These are phyloP conservation scores for Otolemur garnettii DNA, from an alignment of 2,113 vertebrate species.

Conservation along the genomic window DNA sequence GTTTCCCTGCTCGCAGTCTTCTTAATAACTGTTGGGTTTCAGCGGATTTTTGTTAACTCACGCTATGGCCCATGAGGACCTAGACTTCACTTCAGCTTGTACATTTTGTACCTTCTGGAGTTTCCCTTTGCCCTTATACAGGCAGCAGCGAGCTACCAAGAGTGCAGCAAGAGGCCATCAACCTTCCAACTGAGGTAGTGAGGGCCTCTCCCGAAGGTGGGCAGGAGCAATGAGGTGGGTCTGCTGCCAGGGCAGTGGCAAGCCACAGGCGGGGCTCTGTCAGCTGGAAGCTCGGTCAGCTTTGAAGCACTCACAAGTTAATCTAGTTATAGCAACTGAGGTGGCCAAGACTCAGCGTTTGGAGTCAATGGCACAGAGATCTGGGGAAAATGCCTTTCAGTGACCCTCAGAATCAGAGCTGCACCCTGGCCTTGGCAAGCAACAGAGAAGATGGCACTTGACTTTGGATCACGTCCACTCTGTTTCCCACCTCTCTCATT, in stretches of 20 bases:
- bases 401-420: neutral
- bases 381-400: neutral
- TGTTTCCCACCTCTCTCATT: neutral
- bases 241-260: neutral
- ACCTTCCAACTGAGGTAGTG: neutral
- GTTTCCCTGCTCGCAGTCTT: neutral
- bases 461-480: neutral
- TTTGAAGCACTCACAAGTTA: neutral
- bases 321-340: neutral
- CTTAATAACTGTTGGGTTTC: slow-evolving; percentile 21
- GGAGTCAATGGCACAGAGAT: neutral
- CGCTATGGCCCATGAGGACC: neutral
- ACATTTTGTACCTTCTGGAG: neutral
- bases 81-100: neutral
- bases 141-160: neutral
- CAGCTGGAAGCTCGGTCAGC: neutral
- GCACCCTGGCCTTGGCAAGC: neutral
- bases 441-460: neutral
- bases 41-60: slow-evolving; percentile 23
- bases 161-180: neutral
- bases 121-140: neutral
- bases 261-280: neutral
- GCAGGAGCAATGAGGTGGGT: neutral
- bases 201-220: neutral
- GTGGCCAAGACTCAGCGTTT: neutral